A percentile compares a stretch with the other conserved stretches of the same genome.
Conservation (phyloP, 2,888 invertebrate genomes). For the Meandrusa payeni region DNA sequence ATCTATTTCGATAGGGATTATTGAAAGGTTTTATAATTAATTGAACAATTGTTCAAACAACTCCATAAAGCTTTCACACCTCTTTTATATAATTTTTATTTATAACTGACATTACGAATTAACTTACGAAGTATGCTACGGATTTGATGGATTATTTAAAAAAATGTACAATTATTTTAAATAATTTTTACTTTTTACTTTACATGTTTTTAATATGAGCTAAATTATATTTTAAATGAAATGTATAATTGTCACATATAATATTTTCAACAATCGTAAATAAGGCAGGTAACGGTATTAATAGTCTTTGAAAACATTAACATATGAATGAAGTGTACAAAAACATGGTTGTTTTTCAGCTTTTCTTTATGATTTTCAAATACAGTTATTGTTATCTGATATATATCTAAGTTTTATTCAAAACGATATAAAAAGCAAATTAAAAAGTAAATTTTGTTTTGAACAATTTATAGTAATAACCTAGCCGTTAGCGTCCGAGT, state of each 20-base stretch:
- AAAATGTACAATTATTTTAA: too few species aligned
- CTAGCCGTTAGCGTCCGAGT: conserved; percentile 63
- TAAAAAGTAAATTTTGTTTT: conserved; percentile 44
- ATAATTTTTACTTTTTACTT: too few species aligned
- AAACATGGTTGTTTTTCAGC: conserved; percentile 81
- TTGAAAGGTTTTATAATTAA: too few species aligned
- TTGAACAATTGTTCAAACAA: too few species aligned
- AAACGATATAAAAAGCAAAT: conserved; percentile 37
- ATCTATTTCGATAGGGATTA: too few species aligned
- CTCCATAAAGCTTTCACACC: too few species aligned
- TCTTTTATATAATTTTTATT: too few species aligned
- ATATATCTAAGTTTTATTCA: conserved; percentile 41
- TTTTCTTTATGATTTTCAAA: conserved; percentile 60
- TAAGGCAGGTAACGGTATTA: not conserved
- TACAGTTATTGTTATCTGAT: conserved; percentile 44
- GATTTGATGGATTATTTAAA: too few species aligned
- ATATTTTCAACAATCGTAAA: too few species aligned
- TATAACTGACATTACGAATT: not conserved
- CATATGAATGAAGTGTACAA: conserved; percentile 57
- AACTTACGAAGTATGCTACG: not conserved
- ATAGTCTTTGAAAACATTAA: conserved; percentile 33
- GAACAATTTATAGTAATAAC: conserved; percentile 47
- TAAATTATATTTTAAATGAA: too few species aligned
- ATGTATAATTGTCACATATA: too few species aligned
- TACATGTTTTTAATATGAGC: too few species aligned